Evolutionary conservation across 2,113 vertebrate genomes (phyloP).

Genomic region (Trematomus loennbergii): DNA sequence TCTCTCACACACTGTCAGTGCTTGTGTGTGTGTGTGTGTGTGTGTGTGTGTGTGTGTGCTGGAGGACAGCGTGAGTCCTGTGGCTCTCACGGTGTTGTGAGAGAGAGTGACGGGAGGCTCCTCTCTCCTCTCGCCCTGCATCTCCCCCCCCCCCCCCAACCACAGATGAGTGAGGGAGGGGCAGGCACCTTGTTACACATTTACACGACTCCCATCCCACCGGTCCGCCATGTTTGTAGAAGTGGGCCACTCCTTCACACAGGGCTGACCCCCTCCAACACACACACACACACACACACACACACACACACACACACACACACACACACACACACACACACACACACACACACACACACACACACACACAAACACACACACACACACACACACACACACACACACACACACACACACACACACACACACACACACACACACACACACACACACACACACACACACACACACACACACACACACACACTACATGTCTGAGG

Average conservation of each 20-base stretch:
- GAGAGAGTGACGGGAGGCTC: constrained; percentile 80
- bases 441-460: neutral
- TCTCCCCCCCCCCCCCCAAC: constrained; percentile 32
- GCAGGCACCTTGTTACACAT: constrained; percentile 64
- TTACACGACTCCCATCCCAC: constrained; percentile 60
- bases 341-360: constrained; percentile 18
- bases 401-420: constrained; percentile 28
- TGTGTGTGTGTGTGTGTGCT: constrained; percentile 81
- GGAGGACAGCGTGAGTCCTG: constrained; percentile 84
- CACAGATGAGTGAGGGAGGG: constrained; percentile 25
- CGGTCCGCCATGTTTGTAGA: constrained; percentile 74
- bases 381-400: no score
- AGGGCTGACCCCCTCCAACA: constrained; percentile 15
- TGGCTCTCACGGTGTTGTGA: constrained; percentile 80
- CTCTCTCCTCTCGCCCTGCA: constrained; percentile 50
- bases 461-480: constrained; percentile 13
- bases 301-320: constrained; percentile 10
- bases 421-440: constrained; percentile 31
- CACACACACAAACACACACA: constrained; percentile 23
- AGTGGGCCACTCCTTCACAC: constrained; percentile 76
- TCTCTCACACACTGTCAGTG: constrained; percentile 36
- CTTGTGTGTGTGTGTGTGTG: constrained; percentile 74
- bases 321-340: neutral
- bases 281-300: constrained; percentile 32
- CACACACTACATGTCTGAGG: constrained; percentile 51